Percentiles rank a stretch among this genome's conserved stretches.
Evolutionary conservation across 2,888 invertebrate species (phyloP).

Genomic region (Exephanes ischioxanthus): DNA sequence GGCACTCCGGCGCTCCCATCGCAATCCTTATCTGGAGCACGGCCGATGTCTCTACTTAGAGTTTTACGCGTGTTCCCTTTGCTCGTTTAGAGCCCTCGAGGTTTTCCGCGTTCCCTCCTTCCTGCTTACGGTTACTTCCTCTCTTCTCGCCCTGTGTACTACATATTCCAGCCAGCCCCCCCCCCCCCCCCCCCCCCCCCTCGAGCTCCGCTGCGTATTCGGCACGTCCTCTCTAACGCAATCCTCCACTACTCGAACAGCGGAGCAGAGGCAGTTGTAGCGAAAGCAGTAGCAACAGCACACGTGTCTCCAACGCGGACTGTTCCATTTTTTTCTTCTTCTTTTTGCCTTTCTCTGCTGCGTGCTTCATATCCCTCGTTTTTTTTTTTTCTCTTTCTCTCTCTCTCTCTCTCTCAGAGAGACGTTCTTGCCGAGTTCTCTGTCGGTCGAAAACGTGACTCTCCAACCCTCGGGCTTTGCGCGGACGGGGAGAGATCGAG

Average conservation of each 20-base stretch:
- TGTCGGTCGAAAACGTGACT: conserved; percentile 71
- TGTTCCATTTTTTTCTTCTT: conserved; percentile 38
- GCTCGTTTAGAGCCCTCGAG: conserved; percentile 6
- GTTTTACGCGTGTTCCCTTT: neutral
- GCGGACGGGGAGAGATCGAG: conserved; percentile 17
- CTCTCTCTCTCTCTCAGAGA: neutral
- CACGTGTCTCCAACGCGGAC: conserved; percentile 46
- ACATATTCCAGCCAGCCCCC: conserved; percentile 50
- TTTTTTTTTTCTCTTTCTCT: neutral
- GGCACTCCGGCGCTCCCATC: neutral
- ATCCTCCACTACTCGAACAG: conserved; percentile 60
- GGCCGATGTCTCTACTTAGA: conserved; percentile 16
- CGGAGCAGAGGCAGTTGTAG: conserved; percentile 14
- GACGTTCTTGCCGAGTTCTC: conserved; percentile 48
- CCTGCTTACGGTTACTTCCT: conserved; percentile 38
- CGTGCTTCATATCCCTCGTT: neutral
- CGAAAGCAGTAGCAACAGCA: conserved; percentile 42
- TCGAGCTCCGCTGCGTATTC: conserved; percentile 63
- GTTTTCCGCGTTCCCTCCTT: conserved; percentile 35
- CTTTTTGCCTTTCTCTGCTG: conserved; percentile 31
- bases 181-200: neutral
- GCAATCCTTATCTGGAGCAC: conserved; percentile 10
- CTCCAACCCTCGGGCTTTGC: conserved; percentile 31
- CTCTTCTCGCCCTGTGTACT: conserved; percentile 38
- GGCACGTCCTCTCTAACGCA: conserved; percentile 70